Base-by-base conservation (phyloP, 2,888 invertebrate species). In the Drosophila ustulata region DNA sequence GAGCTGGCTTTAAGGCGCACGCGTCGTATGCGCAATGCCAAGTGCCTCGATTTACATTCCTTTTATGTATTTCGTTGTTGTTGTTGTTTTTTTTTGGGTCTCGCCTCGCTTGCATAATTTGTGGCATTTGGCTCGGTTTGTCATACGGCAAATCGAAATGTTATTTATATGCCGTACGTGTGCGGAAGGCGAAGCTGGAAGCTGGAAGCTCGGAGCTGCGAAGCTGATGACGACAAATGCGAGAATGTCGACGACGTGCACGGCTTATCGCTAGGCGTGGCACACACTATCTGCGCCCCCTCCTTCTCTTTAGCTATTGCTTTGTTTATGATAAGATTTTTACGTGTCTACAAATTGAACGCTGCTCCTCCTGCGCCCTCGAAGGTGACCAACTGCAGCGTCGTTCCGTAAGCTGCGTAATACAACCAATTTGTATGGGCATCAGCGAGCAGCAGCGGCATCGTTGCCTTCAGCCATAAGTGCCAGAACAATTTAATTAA, bases 91-190 rank as follows among this genome's bases (percentile, higher is more conserved):
- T 46, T 25, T 5, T 37, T 47, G 50, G 32, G 46, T 25, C 52
- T 50, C 39, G 50, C 59, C 58, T 57, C 64, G 53, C 63, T 57
- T 77, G 77, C 88, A 89, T 87, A 87, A 87, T 86, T 82, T 83
- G 77, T 76, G 80, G 76, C 80, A 80, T 80, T 72, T 62, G 78
- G 83, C 73, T 80, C 69, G 72, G 81, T 72, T 89, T 83, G 83
- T 83, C 83, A 89, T 89, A 83, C 71, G 71, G 85, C 89, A 89
- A 83, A 83, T 83, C 83, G 83, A 83, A 83, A 89, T 84, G 83
- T 89, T 83, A 83, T 83, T 83, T 83, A 83, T 83, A 87, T 78
- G 89, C 85, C 39, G 88, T 87, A 83, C 83, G 83, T 83, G 83
- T 68, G 78, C 71, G 56, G 53, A 62, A 69, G 68, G 56, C 78